Evolutionary conservation across 1,140 invertebrate genomes (phyloP).

Genomic region (Listronotus oregonensis): DNA sequence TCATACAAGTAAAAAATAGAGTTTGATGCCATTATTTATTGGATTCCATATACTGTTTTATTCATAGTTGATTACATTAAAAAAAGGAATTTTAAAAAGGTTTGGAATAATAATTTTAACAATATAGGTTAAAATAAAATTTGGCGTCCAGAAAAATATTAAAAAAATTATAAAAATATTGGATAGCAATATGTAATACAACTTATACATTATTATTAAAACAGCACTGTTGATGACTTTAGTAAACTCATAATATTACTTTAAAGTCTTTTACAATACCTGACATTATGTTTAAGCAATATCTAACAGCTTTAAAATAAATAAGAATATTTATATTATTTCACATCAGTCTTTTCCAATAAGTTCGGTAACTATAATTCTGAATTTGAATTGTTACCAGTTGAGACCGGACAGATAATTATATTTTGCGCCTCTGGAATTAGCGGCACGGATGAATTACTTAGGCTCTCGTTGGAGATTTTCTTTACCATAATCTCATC

Average conservation of each 20-base stretch:
- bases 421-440: constrained; percentile 20
- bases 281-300: constrained; percentile 22
- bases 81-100: constrained; percentile 25
- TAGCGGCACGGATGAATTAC: constrained; percentile 22
- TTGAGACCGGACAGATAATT: constrained; percentile 15
- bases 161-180: constrained; percentile 38
- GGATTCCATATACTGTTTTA: constrained; percentile 10
- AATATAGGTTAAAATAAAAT: constrained; percentile 25
- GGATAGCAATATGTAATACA: constrained; percentile 31
- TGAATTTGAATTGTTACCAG: constrained; percentile 16
- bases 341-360: constrained; percentile 29
- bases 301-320: constrained; percentile 22
- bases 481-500: constrained; percentile 7
- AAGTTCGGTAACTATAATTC: constrained; percentile 26
- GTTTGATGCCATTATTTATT: constrained; percentile 14
- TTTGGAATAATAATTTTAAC: constrained; percentile 7
- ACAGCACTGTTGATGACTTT: constrained; percentile 17
- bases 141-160: constrained; percentile 21
- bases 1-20: no score
- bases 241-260: constrained; percentile 13
- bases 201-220: constrained; percentile 30
- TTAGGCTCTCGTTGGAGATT: constrained; percentile 19
- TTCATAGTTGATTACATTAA: constrained; percentile 25
- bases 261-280: neutral
- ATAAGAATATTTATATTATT: constrained; percentile 28